A percentile compares a stretch with the other conserved stretches of the same genome.
Conservation (phyloP, 2,113 vertebrate genomes). For the Zosterops borbonicus region DNA sequence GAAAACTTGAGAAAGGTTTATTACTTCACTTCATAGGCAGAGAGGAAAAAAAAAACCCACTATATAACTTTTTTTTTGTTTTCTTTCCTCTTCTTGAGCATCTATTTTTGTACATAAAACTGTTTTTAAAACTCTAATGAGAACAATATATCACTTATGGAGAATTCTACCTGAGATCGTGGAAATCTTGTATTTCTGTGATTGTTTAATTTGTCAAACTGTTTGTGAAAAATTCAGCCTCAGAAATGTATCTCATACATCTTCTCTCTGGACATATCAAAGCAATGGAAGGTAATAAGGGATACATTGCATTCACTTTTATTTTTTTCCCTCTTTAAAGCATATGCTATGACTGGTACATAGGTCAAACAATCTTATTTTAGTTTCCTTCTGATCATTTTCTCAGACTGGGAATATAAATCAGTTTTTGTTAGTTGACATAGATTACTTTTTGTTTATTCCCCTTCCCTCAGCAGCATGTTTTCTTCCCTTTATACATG, state of each 20-base stretch:
- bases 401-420: constrained; percentile 45
- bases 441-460: constrained; percentile 48
- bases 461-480: neutral
- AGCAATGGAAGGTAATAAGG: constrained; percentile 34
- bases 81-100: neutral
- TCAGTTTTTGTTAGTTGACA: constrained; percentile 28
- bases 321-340: neutral
- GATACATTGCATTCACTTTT: constrained; percentile 14
- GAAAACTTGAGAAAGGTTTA: neutral
- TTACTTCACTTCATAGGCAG: neutral
- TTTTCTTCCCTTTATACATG: neutral
- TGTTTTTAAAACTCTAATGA: constrained; percentile 43
- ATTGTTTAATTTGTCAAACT: constrained; percentile 68
- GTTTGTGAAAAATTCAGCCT: constrained; percentile 31
- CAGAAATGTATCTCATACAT: constrained; percentile 37
- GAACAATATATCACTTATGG: constrained; percentile 44
- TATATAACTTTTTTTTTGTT: neutral
- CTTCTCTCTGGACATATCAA: constrained; percentile 27
- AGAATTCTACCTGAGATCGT: constrained; percentile 43
- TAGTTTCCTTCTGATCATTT: constrained; percentile 39
- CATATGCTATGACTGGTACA: constrained; percentile 18
- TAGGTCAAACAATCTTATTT: constrained; percentile 63
- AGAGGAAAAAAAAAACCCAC: neutral
- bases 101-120: constrained; percentile 26
- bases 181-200: constrained; percentile 11